A percentile compares a stretch with the other conserved stretches of the same genome.
phyloP scores from a whole-genome alignment of 2,888 invertebrate genomes.

The Lypha dubia region DNA sequence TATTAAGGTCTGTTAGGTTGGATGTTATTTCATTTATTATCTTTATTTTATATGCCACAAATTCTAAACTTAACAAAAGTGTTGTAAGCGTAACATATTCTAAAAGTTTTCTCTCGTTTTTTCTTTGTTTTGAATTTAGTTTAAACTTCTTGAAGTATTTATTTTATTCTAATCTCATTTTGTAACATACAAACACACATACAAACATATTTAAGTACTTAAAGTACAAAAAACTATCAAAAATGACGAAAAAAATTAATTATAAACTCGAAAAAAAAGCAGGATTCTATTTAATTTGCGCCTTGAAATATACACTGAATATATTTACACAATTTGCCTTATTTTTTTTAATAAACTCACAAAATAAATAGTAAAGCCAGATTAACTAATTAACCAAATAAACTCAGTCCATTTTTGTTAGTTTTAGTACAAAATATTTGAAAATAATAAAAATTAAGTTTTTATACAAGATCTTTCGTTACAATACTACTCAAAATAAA shows the following conservation, averaged over 20 bases:
- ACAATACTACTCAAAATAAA: neutral
- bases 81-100: constrained; percentile 66
- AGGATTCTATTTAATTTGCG: constrained; percentile 54
- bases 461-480: neutral
- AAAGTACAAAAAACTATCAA: constrained; percentile 32
- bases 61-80: constrained; percentile 7
- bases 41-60: neutral
- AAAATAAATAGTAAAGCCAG: constrained; percentile 15
- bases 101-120: constrained; percentile 45
- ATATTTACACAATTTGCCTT: constrained; percentile 65
- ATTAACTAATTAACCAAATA: neutral
- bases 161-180: constrained; percentile 14
- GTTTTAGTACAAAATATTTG: constrained; percentile 24
- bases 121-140: neutral
- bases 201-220: neutral
- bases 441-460: neutral
- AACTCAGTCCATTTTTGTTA: constrained; percentile 58
- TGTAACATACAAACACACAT: constrained; percentile 12
- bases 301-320: constrained; percentile 50
- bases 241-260: constrained; percentile 18
- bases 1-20: constrained; percentile 10
- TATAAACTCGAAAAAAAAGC: neutral
- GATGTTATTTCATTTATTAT: constrained; percentile 14
- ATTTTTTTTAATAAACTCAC: constrained; percentile 54
- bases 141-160: constrained; percentile 16